phyloP scores from a whole-genome alignment of 2,888 invertebrate genomes.

The Caenorhabditis angaria region DNA sequence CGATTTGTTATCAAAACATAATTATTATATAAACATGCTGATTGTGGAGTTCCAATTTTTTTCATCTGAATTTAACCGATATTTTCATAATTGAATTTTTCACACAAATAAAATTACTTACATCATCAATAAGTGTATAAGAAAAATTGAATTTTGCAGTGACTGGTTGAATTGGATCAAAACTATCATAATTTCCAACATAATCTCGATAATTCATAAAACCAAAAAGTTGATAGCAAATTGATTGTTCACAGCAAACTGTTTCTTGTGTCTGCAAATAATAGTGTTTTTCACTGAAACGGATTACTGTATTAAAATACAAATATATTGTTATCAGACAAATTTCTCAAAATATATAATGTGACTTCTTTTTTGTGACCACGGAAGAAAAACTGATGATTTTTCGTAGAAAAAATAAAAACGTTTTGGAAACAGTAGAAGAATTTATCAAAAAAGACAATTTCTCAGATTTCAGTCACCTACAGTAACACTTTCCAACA shows the following conservation, averaged over 20 bases:
- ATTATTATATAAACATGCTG: conserved; percentile 53
- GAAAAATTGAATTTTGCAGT: conserved; percentile 34
- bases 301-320: no score
- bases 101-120: conserved; percentile 8
- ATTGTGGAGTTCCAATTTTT: conserved; percentile 14
- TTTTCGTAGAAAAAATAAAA: no score
- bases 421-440: no score
- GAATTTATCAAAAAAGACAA: no score
- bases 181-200: conserved; percentile 37
- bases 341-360: no score
- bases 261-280: conserved; percentile 10
- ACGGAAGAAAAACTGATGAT: no score
- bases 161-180: conserved; percentile 34
- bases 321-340: no score
- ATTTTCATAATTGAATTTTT: background rate
- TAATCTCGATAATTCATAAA: conserved; percentile 49
- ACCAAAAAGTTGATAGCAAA: conserved; percentile 38
- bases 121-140: conserved; percentile 36
- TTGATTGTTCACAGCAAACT: conserved; percentile 35
- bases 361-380: no score
- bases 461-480: no score
- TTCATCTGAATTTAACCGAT: conserved; percentile 32
- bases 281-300: background rate
- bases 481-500: no score
- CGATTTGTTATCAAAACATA: conserved; percentile 54